Conservation (phyloP, 2,888 invertebrate species). For the Philonicus albiceps region DNA sequence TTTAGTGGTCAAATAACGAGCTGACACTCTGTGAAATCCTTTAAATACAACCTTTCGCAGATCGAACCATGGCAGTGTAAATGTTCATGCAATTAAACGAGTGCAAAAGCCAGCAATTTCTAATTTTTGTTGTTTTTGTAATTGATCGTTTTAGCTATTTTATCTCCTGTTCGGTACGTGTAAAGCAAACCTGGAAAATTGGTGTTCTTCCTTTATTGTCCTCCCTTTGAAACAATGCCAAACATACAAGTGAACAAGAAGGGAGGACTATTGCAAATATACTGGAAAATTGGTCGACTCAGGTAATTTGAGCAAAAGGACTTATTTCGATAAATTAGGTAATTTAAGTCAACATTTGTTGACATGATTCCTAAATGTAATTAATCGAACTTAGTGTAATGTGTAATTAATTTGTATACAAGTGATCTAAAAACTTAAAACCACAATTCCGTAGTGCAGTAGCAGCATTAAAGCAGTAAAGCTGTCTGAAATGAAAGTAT, state of each 20-base stretch:
- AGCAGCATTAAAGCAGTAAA: too few relatives aligned
- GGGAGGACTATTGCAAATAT: background rate
- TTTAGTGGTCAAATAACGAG: background rate
- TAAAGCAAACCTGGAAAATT: background rate
- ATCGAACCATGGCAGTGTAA: background rate
- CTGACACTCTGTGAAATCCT: background rate
- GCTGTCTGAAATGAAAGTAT: background rate
- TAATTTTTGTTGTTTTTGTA: background rate
- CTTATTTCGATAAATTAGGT: background rate
- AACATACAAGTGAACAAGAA: background rate
- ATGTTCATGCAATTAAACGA: background rate
- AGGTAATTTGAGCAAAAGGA: background rate
- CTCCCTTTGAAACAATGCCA: background rate
- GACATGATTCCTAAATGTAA: background rate
- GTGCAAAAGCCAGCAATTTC: background rate
- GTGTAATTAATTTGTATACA: background rate
- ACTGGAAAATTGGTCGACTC: background rate
- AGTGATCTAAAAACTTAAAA: background rate
- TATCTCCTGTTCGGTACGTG: background rate
- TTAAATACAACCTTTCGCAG: background rate
- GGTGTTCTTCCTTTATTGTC: background rate
- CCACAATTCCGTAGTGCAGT: background rate
- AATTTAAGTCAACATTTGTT: background rate
- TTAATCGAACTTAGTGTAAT: background rate
- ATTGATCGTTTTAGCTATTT: background rate